phyloP scores from a whole-genome alignment of 2,797 vertebrate species.

The Sebastiscus albofasciatus region DNA sequence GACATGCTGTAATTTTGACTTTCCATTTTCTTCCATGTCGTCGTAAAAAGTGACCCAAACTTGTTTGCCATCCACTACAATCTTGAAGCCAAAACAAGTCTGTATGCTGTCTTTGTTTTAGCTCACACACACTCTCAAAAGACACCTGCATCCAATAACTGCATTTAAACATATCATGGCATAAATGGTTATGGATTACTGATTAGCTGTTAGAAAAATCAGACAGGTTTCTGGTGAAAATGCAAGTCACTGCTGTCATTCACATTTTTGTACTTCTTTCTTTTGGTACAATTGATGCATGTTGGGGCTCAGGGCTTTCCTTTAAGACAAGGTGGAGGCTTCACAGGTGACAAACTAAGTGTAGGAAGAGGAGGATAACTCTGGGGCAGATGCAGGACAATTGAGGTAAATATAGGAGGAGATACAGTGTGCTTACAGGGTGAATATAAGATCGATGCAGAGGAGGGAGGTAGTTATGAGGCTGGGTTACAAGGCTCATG shows the following conservation, averaged over 20 bases:
- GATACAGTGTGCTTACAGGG: slow-evolving; percentile 71
- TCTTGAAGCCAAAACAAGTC: slow-evolving; percentile 11
- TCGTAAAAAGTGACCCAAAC: neutral
- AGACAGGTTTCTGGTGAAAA: slow-evolving; percentile 21
- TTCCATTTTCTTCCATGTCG: neutral
- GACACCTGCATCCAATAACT: neutral
- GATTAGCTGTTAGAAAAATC: slow-evolving; percentile 8
- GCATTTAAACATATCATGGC: neutral
- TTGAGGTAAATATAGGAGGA: slow-evolving; percentile 69
- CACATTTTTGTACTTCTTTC: slow-evolving; percentile 20
- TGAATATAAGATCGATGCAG: slow-evolving; percentile 69
- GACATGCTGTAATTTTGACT: neutral
- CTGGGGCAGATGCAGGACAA: slow-evolving; percentile 65
- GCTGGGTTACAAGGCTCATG: slow-evolving; percentile 77
- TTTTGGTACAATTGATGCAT: slow-evolving; percentile 42
- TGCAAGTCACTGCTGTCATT: slow-evolving; percentile 29
- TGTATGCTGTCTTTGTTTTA: neutral
- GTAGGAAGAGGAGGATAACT: slow-evolving; percentile 45
- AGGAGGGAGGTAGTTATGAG: slow-evolving; percentile 79
- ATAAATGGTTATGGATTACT: neutral
- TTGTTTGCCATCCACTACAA: neutral
- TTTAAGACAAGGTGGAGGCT: slow-evolving; percentile 32
- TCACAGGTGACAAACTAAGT: slow-evolving; percentile 53
- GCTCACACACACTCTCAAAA: neutral
- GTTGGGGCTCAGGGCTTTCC: slow-evolving; percentile 39